These are phyloP conservation scores for Rhinolophus ferrumequinum DNA, from an alignment of 2,113 vertebrate genomes.

Conservation along the genomic window DNA sequence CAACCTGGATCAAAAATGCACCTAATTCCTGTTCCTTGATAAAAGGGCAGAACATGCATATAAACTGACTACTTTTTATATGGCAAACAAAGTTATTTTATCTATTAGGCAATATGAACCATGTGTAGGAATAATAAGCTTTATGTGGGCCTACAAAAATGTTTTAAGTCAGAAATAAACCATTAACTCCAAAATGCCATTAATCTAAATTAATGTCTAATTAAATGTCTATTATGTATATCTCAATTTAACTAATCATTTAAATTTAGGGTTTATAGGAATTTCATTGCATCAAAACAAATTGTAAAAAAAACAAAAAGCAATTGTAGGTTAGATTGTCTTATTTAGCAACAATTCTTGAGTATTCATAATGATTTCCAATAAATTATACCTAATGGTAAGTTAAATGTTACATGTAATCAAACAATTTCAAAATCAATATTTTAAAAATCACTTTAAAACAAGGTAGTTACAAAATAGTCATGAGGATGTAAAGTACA, in stretches of 20 bases:
- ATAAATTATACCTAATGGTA: background rate
- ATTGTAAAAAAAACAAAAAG: background rate
- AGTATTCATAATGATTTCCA: background rate
- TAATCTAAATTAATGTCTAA: slow-evolving; percentile 9
- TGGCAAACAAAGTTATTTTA: background rate
- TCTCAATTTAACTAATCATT: background rate
- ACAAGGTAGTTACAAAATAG: too few relatives aligned
- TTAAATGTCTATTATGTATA: background rate
- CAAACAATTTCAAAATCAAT: slow-evolving; percentile 6
- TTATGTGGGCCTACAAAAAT: background rate
- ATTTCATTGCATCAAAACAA: background rate
- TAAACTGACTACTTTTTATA: background rate
- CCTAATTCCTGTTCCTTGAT: background rate
- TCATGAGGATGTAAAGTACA: too few relatives aligned
- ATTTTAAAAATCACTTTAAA: background rate
- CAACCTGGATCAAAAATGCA: background rate
- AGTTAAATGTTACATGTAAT: background rate
- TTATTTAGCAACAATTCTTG: slow-evolving; percentile 2
- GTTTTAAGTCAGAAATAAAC: background rate
- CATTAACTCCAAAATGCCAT: background rate
- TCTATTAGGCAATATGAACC: background rate
- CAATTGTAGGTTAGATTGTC: background rate
- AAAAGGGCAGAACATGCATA: background rate
- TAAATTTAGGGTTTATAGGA: background rate
- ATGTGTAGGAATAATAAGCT: background rate